These are phyloP conservation scores for Trichonephila clavata DNA, from an alignment of 1,140 invertebrate species.

Conservation along the genomic window DNA sequence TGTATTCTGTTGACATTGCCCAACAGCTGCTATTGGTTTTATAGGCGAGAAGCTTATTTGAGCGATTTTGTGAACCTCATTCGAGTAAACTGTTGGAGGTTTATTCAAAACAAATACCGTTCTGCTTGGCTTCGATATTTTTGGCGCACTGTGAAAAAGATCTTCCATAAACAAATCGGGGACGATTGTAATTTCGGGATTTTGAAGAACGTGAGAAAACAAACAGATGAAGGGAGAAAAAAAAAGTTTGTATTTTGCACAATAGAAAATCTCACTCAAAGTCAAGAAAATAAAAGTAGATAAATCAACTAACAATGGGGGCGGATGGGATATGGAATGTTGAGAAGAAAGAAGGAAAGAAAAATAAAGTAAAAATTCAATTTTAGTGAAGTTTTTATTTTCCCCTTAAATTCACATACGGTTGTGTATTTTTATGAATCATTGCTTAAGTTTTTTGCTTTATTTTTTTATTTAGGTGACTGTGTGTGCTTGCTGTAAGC, in stretches of 20 bases:
- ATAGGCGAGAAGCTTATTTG: background rate
- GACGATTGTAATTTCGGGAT: background rate
- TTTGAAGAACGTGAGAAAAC: background rate
- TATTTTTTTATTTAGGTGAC: too few species aligned
- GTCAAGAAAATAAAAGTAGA: too few species aligned
- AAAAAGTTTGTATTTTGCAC: background rate
- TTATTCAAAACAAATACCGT: slow-evolving; percentile 1
- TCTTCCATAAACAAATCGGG: background rate
- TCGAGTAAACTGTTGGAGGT: background rate
- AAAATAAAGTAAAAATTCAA: too few species aligned
- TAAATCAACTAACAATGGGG: too few species aligned
- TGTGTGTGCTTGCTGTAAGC: too few species aligned
- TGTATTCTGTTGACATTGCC: slow-evolving; percentile 9
- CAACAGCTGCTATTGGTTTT: slow-evolving; percentile 21
- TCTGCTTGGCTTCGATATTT: background rate
- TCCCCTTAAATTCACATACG: too few species aligned
- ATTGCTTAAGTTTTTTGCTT: too few species aligned
- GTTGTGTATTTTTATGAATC: too few species aligned
- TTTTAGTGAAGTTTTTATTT: too few species aligned
- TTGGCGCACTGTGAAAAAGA: background rate
- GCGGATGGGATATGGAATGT: too few species aligned
- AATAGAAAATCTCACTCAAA: too few species aligned
- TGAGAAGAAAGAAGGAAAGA: too few species aligned
- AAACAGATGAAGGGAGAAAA: background rate
- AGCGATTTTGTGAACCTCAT: background rate